These are phyloP conservation scores for Vesta saturnalis DNA, from an alignment of 2,888 invertebrate genomes.

Conservation along the genomic window DNA sequence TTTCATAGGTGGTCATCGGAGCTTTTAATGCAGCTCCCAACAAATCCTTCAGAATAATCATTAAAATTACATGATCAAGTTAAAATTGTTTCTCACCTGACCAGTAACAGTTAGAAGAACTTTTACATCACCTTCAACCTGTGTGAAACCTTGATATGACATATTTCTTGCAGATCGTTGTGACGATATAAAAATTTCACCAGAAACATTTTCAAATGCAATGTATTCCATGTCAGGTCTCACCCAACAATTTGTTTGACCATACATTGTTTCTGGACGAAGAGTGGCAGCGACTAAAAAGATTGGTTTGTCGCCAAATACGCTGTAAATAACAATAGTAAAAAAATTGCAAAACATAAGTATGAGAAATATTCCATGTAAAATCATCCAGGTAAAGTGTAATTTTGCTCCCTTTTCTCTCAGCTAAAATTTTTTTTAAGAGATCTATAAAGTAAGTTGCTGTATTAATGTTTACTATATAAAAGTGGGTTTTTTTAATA, in stretches of 20 bases:
- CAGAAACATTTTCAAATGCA: constrained; percentile 77
- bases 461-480: no score
- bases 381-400: no score
- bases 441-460: no score
- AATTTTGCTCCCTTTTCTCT: no score
- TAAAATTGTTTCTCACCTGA: constrained; percentile 61
- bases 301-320: constrained; percentile 68
- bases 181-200: constrained; percentile 89
- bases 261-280: constrained; percentile 99
- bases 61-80: neutral
- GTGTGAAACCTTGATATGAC: constrained; percentile 93
- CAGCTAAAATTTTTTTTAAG: no score
- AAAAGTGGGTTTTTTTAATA: no score
- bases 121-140: constrained; percentile 80
- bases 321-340: constrained; percentile 55
- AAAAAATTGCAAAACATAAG: no score
- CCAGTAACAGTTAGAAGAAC: constrained; percentile 77
- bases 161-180: constrained; percentile 92
- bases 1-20: constrained; percentile 83
- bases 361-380: neutral
- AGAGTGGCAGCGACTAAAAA: constrained; percentile 95
- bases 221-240: constrained; percentile 95
- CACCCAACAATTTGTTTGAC: constrained; percentile 99
- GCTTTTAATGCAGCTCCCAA: constrained; percentile 86
- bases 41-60: constrained; percentile 67